Evolutionary conservation across 1,140 invertebrate genomes (phyloP), one percentile per base, ranked within the genome.

Genomic region (Armadillidium nasatum): DNA sequence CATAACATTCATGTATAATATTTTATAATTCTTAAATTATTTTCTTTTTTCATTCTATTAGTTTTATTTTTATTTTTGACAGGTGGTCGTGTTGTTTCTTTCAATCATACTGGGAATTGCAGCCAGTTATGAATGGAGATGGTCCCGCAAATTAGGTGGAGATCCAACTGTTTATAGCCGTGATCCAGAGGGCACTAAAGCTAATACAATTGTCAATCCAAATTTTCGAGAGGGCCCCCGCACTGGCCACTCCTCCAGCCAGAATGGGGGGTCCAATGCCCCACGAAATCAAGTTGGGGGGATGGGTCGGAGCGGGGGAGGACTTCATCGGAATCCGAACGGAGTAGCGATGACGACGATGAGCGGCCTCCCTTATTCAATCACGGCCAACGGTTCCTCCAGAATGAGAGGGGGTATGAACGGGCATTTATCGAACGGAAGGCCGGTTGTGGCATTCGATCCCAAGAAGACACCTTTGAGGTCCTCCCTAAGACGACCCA

Each of bases 401-500:
- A 19, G 11, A 19, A 19, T 60, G 11, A 60, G 50, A 19, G 33
- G 33, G 6, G 74, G 74, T 13, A 71, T 73, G n/a, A 10, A 50
- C 19, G 46, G 72, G 13, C 21, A 45, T 23, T 69, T 74, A 21
- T 0, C 68, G 23, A 78, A 78, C 67, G 76, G 76, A 7, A 60
- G 19, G 50, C 50, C 19, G 11, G 54, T 73, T 43, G 70, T 80
- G 72, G 76, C 79, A 10, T 80, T 78, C 21, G 79, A 80, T 46
- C 79, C 79, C 4, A 80, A 80, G 22, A 78, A 67, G 54, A 72
- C 79, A 21, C 79, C 79, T 15, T 68, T 78, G 10, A 72, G 79
- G n/a, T 80, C 79, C 6, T 80, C 79, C n/a, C 75, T 80, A 4
- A 78, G 77, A 68, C 78, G 76, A 46, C 77, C 79, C 44, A 80